Conservation (phyloP, 92 coral and sea anemone species). For the Pocillopora grandis region DNA sequence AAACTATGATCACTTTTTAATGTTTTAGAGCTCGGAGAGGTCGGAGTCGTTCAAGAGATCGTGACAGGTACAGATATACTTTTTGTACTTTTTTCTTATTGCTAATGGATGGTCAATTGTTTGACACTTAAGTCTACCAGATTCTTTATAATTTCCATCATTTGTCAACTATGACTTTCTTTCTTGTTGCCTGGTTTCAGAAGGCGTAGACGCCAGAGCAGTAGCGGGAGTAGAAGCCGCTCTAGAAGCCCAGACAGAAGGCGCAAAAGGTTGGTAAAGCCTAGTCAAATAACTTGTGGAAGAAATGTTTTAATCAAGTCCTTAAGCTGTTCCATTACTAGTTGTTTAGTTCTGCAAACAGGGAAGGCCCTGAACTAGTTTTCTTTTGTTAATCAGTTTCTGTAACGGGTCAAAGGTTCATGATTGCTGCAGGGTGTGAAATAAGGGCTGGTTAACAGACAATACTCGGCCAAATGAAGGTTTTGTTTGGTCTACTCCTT, state of each 20-base stretch:
- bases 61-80: constrained; percentile 13
- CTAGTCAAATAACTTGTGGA: too few relatives aligned
- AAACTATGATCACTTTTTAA: not conserved
- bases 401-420: too few relatives aligned
- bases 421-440: too few relatives aligned
- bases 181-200: not conserved
- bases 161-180: not conserved
- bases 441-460: too few relatives aligned
- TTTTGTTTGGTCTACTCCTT: too few relatives aligned
- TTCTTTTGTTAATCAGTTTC: too few relatives aligned
- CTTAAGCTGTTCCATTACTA: too few relatives aligned
- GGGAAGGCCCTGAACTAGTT: too few relatives aligned
- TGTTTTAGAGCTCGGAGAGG: constrained; percentile 7
- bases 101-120: not conserved
- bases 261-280: constrained; percentile 37
- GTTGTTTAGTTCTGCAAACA: too few relatives aligned
- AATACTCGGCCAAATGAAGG: too few relatives aligned
- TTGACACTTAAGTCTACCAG: not conserved
- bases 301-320: too few relatives aligned
- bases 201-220: constrained; percentile 61
- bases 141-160: not conserved
- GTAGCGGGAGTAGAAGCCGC: constrained; percentile 64
- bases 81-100: not conserved
- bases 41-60: constrained; percentile 51
- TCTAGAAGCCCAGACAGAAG: constrained; percentile 54